A percentile compares a stretch with the other conserved stretches of the same genome.
These are phyloP conservation scores for Ascaphus truei DNA, from an alignment of 2,113 vertebrate genomes.

Conservation along the genomic window DNA sequence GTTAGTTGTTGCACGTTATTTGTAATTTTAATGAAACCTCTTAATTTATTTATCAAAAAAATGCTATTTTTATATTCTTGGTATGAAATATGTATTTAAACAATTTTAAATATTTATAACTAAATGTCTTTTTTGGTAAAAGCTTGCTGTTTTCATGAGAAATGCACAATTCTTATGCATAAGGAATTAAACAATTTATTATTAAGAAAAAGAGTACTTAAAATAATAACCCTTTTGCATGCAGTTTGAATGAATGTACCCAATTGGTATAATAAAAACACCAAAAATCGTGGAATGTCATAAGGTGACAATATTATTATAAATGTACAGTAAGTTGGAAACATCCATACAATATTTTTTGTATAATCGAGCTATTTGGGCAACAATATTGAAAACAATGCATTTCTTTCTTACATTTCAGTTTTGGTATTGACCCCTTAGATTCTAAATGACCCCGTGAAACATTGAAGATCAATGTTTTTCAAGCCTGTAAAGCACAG, in stretches of 20 bases:
- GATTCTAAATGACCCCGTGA: too few relatives aligned
- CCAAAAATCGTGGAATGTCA: constrained; percentile 31
- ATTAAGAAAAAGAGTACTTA: constrained; percentile 57
- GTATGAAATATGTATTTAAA: constrained; percentile 70
- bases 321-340: constrained; percentile 43
- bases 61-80: constrained; percentile 80
- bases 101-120: constrained; percentile 75
- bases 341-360: constrained; percentile 16
- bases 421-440: too few relatives aligned
- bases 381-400: background rate
- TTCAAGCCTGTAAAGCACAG: background rate
- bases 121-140: constrained; percentile 65
- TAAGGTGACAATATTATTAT: constrained; percentile 49
- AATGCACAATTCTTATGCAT: constrained; percentile 57
- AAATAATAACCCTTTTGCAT: constrained; percentile 62
- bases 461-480: too few relatives aligned
- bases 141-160: constrained; percentile 68
- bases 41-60: constrained; percentile 68
- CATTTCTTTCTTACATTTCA: too few relatives aligned
- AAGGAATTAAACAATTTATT: constrained; percentile 62
- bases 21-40: constrained; percentile 74
- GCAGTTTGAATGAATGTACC: constrained; percentile 64
- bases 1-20: constrained; percentile 67
- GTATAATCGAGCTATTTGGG: background rate
- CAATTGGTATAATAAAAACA: constrained; percentile 53